These are phyloP conservation scores for Hydriomena furcata DNA, from an alignment of 2,888 invertebrate species.

Conservation along the genomic window DNA sequence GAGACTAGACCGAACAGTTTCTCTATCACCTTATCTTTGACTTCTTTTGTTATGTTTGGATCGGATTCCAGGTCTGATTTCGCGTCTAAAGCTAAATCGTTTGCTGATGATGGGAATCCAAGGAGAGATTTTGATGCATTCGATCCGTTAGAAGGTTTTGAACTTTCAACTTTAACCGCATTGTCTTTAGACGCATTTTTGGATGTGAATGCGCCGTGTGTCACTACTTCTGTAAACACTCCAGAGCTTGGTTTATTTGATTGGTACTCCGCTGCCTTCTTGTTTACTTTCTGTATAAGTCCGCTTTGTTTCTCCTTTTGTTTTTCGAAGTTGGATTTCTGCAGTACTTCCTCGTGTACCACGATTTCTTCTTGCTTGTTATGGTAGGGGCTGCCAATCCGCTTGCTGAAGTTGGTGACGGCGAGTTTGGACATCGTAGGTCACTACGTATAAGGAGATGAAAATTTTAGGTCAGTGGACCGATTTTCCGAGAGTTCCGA, in stretches of 20 bases:
- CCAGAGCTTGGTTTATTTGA: slow-evolving; percentile 70
- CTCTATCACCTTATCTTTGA: slow-evolving; percentile 74
- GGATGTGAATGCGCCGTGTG: slow-evolving; percentile 72
- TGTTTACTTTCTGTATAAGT: slow-evolving; percentile 65
- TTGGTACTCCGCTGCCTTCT: slow-evolving; percentile 72
- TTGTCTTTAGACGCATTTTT: slow-evolving; percentile 58
- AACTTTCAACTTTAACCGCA: slow-evolving; percentile 49
- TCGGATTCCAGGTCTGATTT: slow-evolving; percentile 78
- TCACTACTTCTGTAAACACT: slow-evolving; percentile 74
- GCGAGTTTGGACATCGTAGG: slow-evolving; percentile 67
- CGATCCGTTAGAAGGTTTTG: slow-evolving; percentile 43
- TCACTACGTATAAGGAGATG: slow-evolving; percentile 48
- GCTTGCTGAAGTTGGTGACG: slow-evolving; percentile 67
- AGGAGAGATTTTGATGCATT: slow-evolving; percentile 64
- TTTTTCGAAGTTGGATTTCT: slow-evolving; percentile 62
- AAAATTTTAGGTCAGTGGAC: slow-evolving; percentile 56
- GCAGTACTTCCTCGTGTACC: slow-evolving; percentile 62
- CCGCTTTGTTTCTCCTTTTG: slow-evolving; percentile 73
- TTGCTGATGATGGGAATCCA: slow-evolving; percentile 76
- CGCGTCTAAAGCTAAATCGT: slow-evolving; percentile 73
- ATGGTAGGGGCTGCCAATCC: slow-evolving; percentile 53
- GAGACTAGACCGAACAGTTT: slow-evolving; percentile 72
- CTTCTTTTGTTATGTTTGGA: slow-evolving; percentile 65
- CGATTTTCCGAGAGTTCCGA: slow-evolving; percentile 55
- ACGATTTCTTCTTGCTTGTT: slow-evolving; percentile 47